phyloP scores from a whole-genome alignment of 2,797 vertebrate genomes.

The Coilia nasus region DNA sequence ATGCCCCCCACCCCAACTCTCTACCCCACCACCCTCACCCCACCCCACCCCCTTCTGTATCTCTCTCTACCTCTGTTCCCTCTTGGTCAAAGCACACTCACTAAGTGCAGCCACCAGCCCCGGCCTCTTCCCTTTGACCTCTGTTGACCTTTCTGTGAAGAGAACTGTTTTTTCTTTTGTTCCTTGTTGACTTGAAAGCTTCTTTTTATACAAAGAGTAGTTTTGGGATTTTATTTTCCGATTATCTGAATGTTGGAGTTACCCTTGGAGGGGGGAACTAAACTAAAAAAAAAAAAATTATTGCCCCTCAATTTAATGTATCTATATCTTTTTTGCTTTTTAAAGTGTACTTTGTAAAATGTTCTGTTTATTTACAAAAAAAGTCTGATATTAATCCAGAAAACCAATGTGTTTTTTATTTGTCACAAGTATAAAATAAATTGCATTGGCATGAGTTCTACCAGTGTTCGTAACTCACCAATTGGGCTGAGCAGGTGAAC shows the following conservation, averaged over 20 bases:
- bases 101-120: constrained; percentile 87
- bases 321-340: constrained; percentile 75
- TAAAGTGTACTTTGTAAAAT: constrained; percentile 27
- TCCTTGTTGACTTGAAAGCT: constrained; percentile 94
- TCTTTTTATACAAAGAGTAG: constrained; percentile 86
- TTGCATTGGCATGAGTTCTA: constrained; percentile 14
- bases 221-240: constrained; percentile 92
- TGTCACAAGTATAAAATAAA: background rate
- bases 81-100: constrained; percentile 97
- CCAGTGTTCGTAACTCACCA: constrained; percentile 11
- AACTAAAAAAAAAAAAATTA: constrained; percentile 70
- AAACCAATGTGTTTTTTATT: constrained; percentile 12
- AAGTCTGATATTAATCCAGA: constrained; percentile 7
- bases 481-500: background rate
- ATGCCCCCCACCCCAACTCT: background rate
- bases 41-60: constrained; percentile 63
- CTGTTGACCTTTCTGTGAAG: constrained; percentile 87
- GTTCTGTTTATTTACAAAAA: constrained; percentile 21
- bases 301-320: constrained; percentile 86
- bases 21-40: constrained; percentile 42
- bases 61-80: constrained; percentile 75
- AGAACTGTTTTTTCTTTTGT: constrained; percentile 78
- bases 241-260: constrained; percentile 92
- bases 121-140: constrained; percentile 70
- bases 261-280: constrained; percentile 78